These are phyloP conservation scores for Monodelphis domestica DNA, from an alignment of 2,797 vertebrate species.

Conservation along the genomic window DNA sequence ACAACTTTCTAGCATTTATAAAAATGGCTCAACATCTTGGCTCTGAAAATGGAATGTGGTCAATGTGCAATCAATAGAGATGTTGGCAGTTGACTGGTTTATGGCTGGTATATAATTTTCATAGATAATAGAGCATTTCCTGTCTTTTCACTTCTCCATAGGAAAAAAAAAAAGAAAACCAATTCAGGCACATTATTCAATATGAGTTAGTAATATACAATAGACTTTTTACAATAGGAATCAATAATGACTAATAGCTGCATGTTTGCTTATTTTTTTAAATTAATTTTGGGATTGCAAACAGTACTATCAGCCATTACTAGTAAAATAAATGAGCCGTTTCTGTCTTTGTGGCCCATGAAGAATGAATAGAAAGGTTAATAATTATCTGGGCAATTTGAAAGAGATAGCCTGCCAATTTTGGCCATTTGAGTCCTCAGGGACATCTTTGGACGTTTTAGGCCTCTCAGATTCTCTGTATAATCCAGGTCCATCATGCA, in stretches of 20 bases:
- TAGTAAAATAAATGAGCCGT: neutral
- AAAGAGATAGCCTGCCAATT: neutral
- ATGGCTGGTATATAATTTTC: conserved; percentile 54
- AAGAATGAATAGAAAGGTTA: neutral
- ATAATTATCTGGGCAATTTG: neutral
- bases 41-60: conserved; percentile 62
- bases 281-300: conserved; percentile 14
- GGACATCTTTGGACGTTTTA: neutral
- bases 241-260: conserved; percentile 41
- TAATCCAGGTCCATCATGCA: neutral
- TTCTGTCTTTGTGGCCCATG: neutral
- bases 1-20: conserved; percentile 60
- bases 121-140: conserved; percentile 53
- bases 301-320: conserved; percentile 17
- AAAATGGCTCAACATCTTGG: conserved; percentile 49
- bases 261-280: conserved; percentile 40
- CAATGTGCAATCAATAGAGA: conserved; percentile 38
- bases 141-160: conserved; percentile 1
- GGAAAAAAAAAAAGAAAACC: conserved; percentile 37
- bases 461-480: neutral
- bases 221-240: conserved; percentile 26
- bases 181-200: conserved; percentile 32
- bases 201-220: neutral
- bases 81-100: conserved; percentile 47
- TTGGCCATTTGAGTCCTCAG: neutral